Evolutionary conservation across 1,140 invertebrate species (phyloP).

Genomic region (Eriocheir sinensis): DNA sequence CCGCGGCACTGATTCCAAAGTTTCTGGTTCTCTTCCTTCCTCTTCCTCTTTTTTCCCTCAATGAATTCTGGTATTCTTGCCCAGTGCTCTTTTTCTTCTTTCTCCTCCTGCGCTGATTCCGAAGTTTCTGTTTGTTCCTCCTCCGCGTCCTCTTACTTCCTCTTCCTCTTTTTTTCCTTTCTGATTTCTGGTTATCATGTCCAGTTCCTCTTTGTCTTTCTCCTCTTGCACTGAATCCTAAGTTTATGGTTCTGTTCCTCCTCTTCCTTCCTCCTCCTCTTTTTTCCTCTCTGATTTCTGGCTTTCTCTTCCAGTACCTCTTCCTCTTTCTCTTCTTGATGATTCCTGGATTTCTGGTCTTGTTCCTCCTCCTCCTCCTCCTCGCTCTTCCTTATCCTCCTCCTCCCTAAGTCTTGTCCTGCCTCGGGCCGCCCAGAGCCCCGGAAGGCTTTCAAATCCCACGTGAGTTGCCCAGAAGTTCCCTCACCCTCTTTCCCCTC

Average conservation of each 20-base stretch:
- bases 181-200: not conserved
- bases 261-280: not conserved
- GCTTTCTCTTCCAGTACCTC: not conserved
- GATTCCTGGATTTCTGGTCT: too few species aligned
- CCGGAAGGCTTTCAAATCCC: not conserved
- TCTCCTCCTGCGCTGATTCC: too few species aligned
- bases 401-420: constrained; percentile 3
- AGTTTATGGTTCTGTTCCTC: too few species aligned
- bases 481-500: constrained; percentile 34
- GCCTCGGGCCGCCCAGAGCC: not conserved
- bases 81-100: too few species aligned
- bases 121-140: too few species aligned
- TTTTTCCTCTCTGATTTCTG: not conserved
- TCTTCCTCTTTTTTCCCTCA: not conserved
- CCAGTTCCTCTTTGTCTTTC: not conserved
- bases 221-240: too few species aligned
- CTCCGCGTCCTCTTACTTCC: too few species aligned
- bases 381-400: not conserved
- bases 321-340: too few species aligned
- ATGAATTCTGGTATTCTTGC: too few species aligned
- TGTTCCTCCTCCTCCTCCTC: not conserved
- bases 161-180: not conserved
- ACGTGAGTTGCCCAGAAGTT: not conserved
- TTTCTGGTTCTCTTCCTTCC: too few species aligned
- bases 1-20: too few species aligned